These are phyloP conservation scores for Laodelphax striatellus DNA, from an alignment of 1,140 invertebrate species.

Conservation along the genomic window DNA sequence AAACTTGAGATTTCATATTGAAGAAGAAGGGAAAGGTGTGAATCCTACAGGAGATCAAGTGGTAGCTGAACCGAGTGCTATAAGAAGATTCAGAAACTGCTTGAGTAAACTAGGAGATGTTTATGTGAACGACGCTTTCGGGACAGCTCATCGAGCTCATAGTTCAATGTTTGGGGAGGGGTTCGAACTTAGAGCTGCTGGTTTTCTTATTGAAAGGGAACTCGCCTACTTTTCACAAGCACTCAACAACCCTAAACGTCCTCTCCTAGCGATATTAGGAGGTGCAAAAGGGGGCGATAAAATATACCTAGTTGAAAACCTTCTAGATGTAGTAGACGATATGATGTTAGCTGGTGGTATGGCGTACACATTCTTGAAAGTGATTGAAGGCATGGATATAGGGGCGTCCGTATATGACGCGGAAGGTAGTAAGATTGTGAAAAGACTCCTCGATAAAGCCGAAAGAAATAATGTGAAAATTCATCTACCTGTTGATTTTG, in stretches of 20 bases:
- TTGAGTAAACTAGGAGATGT: conserved; percentile 95
- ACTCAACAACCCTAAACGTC: conserved; percentile 85
- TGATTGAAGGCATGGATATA: conserved; percentile 85
- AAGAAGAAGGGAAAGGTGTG: conserved; percentile 98
- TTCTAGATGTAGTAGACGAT: conserved; percentile 95
- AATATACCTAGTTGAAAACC: conserved; percentile 95
- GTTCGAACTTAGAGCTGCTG: conserved; percentile 79
- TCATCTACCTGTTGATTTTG: conserved; percentile 91
- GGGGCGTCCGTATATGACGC: conserved; percentile 87
- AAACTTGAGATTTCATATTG: conserved; percentile 92
- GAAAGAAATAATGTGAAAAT: conserved; percentile 86
- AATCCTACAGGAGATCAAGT: conserved; percentile 76
- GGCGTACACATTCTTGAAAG: conserved; percentile 98
- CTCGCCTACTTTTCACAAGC: conserved; percentile 96
- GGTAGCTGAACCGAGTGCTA: conserved; percentile 67
- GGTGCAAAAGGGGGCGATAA: conserved; percentile 99
- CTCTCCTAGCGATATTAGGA: conserved; percentile 95
- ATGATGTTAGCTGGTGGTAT: conserved; percentile 99
- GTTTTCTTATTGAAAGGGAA: conserved; percentile 96
- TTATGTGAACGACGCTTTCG: conserved; percentile 99
- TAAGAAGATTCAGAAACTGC: conserved; percentile 78
- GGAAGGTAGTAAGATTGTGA: conserved; percentile 91
- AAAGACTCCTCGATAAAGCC: conserved; percentile 84
- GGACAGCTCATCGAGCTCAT: conserved; percentile 97
- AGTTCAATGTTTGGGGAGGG: conserved; percentile 86